A percentile compares a stretch with the other conserved stretches of the same genome.
phyloP scores from a whole-genome alignment of 2,888 invertebrate species.

The Amblyteles armatorius region DNA sequence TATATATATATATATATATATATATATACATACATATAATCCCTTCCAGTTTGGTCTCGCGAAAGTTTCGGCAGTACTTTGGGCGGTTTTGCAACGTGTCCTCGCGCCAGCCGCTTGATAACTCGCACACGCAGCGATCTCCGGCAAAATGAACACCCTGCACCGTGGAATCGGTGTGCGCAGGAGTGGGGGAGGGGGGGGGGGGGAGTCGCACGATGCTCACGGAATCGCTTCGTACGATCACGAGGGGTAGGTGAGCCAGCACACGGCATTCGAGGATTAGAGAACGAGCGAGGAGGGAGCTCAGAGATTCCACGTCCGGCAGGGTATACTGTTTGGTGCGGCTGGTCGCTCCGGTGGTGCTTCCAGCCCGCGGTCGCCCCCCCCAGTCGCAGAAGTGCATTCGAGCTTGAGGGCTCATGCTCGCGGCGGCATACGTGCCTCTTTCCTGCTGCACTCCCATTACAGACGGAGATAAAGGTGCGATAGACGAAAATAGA shows the following conservation, averaged over 20 bases:
- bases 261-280: slow-evolving; percentile 62
- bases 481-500: slow-evolving; percentile 67
- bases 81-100: slow-evolving; percentile 15
- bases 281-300: slow-evolving; percentile 55
- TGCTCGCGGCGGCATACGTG: slow-evolving; percentile 57
- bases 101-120: slow-evolving; percentile 1
- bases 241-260: slow-evolving; percentile 15
- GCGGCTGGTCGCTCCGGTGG: background rate
- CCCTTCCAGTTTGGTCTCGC: background rate
- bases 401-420: slow-evolving; percentile 57
- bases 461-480: slow-evolving; percentile 54
- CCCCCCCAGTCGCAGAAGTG: slow-evolving; percentile 18
- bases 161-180: background rate
- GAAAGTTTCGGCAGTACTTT: slow-evolving; percentile 35
- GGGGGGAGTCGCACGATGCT: slow-evolving; percentile 9
- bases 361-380: background rate
- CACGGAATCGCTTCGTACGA: slow-evolving; percentile 58
- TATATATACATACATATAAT: background rate
- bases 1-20: background rate
- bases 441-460: slow-evolving; percentile 36
- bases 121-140: background rate
- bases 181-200: background rate
- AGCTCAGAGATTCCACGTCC: slow-evolving; percentile 58
- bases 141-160: slow-evolving; percentile 36
- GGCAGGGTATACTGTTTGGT: slow-evolving; percentile 7